Percentiles rank a stretch among this genome's conserved stretches.
Evolutionary conservation across 2,888 invertebrate genomes (phyloP).

Genomic region (Platerodrilus igneus): DNA sequence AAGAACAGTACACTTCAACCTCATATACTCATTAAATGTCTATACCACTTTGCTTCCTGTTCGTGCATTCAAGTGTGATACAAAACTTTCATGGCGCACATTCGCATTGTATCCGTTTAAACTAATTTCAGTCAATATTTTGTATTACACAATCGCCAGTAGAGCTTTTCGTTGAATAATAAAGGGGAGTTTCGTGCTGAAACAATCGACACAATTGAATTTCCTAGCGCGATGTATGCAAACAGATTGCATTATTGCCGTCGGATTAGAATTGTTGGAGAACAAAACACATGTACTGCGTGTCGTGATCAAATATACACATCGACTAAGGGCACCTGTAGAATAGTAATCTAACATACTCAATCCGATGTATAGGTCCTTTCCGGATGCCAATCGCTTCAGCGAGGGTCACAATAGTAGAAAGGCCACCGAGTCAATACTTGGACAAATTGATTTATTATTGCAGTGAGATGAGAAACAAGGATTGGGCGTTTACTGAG

Average conservation of each 20-base stretch:
- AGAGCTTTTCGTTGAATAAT: slow-evolving; percentile 36
- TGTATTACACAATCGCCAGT: slow-evolving; percentile 8
- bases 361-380: slow-evolving; percentile 14
- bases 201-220: slow-evolving; percentile 44
- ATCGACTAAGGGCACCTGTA: slow-evolving; percentile 42
- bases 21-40: slow-evolving; percentile 38
- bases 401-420: slow-evolving; percentile 24
- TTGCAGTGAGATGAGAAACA: slow-evolving; percentile 45
- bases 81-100: background rate
- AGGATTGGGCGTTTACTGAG: slow-evolving; percentile 45
- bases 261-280: slow-evolving; percentile 43
- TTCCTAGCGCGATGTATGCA: slow-evolving; percentile 39
- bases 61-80: background rate
- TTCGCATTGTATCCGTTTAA: background rate
- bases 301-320: slow-evolving; percentile 40
- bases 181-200: slow-evolving; percentile 33
- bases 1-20: slow-evolving; percentile 38
- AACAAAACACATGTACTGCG: slow-evolving; percentile 45
- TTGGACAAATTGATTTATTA: slow-evolving; percentile 45
- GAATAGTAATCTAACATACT: slow-evolving; percentile 40
- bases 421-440: slow-evolving; percentile 29
- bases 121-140: background rate
- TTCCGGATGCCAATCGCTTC: slow-evolving; percentile 17
- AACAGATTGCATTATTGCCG: slow-evolving; percentile 42
- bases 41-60: slow-evolving; percentile 29